Base-by-base conservation (phyloP, 2,888 invertebrate genomes). In the Epiblema foenella region DNA sequence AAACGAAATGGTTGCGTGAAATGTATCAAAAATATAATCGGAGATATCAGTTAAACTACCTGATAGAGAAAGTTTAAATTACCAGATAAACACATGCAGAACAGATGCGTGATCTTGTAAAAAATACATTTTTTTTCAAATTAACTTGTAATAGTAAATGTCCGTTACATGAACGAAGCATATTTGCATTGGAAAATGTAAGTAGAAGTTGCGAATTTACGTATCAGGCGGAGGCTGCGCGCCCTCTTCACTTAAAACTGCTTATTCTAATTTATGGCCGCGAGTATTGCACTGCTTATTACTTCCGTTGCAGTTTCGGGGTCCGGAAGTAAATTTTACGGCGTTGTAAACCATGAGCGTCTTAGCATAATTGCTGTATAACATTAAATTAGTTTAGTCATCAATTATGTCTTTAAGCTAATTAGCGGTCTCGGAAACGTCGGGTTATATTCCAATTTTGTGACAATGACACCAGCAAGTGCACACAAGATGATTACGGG, bases 201-300 rank as follows among this genome's bases (percentile, higher is more conserved):
- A 52, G 52, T 49, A 69, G 51, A 68, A 67, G 69, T 75, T 57
- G 67, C 77, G 76, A 81, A 78, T 79, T 83, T 78, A 80, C 76
- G 76, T 72, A 75, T 76, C 75, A 77, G 75, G 77, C 73, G 73
- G 73, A 52, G 74, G 75, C 75, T 77, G 80, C 81, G 78, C 76
- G 78, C 76, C 85, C 87, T 85, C 84, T 82, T 83, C 84, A 84
- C 87, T 89, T 87, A 86, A 88, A 89, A 90, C 89, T 91, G 87
- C 87, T 91, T 89, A 92, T 91, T 91, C 88, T 91, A 91, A 91
- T 93, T 92, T 92, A 93, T 89, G 79, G 79, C 76, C 82, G 78
- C 79, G 82, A 88, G 90, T 89, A 90, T 91, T 91, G 91, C 92
- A 89, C 85, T 89, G 89, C 88, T 91, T 91, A 91, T 90, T 91